Conservation (phyloP, 2,113 vertebrate genomes). For the Pyrgilauda ruficollis region DNA sequence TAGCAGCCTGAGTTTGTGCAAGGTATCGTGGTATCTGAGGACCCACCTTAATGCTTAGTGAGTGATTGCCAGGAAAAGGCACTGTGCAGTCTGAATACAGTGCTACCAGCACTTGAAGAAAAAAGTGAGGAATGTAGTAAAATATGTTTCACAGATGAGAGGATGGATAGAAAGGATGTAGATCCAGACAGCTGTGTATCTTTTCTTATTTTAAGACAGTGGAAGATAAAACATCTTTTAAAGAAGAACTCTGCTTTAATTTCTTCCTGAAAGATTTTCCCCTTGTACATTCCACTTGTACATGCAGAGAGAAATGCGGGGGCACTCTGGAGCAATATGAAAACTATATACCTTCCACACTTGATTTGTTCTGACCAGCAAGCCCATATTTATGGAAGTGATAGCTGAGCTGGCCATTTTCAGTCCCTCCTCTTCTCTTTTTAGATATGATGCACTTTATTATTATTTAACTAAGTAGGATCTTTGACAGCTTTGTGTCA, state of each 20-base stretch:
- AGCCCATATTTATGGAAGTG: neutral
- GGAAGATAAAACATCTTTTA: neutral
- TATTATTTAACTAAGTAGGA: neutral
- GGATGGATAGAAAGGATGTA: neutral
- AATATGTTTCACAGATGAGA: neutral
- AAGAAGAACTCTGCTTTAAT: neutral
- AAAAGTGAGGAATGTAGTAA: neutral
- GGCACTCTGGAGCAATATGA: neutral
- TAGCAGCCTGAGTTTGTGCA: neutral
- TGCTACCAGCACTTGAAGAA: neutral
- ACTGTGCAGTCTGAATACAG: neutral
- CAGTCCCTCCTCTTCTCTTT: neutral
- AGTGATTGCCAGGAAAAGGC: neutral
- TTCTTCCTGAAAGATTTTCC: neutral
- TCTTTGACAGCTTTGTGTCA: neutral
- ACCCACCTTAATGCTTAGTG: neutral
- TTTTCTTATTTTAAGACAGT: neutral
- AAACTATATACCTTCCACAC: neutral
- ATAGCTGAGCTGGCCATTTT: neutral
- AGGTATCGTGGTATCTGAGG: neutral
- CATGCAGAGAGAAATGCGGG: neutral
- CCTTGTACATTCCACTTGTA: neutral
- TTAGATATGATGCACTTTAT: neutral
- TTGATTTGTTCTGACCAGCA: neutral
- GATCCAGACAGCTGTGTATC: neutral